Conservation (phyloP, 1,140 invertebrate genomes). For the Mya arenaria region DNA sequence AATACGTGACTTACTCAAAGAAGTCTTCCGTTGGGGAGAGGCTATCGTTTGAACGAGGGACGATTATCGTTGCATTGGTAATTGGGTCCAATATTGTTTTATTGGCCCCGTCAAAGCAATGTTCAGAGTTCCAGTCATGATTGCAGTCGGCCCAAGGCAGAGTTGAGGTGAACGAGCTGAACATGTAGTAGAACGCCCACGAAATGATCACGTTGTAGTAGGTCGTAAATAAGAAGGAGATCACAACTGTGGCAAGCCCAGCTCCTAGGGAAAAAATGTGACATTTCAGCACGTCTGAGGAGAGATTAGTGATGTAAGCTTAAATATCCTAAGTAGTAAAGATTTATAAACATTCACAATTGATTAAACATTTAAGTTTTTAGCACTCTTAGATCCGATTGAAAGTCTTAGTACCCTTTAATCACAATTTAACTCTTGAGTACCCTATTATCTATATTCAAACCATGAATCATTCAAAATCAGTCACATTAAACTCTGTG, state of each 20-base stretch:
- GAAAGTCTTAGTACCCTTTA: no score
- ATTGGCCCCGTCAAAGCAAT: constrained; percentile 66
- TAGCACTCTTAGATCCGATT: no score
- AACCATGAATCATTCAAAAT: no score
- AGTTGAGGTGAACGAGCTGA: constrained; percentile 93
- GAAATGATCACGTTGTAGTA: constrained; percentile 99
- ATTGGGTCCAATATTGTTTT: constrained; percentile 18
- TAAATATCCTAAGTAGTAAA: no score
- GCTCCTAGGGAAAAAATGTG: no score
- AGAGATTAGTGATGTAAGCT: no score
- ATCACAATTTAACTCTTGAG: no score
- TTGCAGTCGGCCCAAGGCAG: constrained; percentile 96
- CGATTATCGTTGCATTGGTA: constrained; percentile 34
- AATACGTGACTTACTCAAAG: constrained; percentile 73
- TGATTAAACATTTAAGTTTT: no score
- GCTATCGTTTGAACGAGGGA: constrained; percentile 61
- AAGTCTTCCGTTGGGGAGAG: constrained; percentile 74
- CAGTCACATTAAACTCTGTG: no score
- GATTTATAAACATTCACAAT: no score
- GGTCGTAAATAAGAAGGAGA: constrained; percentile 83
- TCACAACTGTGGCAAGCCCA: constrained; percentile 79
- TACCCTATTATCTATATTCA: no score
- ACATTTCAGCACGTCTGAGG: no score
- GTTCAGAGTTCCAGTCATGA: constrained; percentile 83
- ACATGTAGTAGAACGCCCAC: constrained; percentile 98